Conservation (phyloP, 2,113 vertebrate species). For the Isurus oxyrinchus region DNA sequence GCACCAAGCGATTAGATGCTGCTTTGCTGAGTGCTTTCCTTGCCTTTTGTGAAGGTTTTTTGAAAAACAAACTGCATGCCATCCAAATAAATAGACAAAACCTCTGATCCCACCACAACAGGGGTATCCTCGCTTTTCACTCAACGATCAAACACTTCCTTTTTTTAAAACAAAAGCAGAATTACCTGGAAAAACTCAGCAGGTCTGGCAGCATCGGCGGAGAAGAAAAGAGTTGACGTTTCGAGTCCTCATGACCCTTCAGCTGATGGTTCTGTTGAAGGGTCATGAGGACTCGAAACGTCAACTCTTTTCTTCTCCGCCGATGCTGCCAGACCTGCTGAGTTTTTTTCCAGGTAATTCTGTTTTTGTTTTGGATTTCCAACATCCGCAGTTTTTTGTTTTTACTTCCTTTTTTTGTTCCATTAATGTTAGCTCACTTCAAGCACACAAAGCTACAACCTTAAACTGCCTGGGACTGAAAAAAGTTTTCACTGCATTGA, state of each 20-base stretch:
- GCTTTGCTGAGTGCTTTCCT: neutral
- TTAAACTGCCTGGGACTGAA: neutral
- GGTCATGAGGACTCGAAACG: too few relatives aligned
- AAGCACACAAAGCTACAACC: neutral
- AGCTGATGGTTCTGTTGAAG: too few relatives aligned
- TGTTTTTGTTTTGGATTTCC: too few relatives aligned
- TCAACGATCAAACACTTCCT: neutral
- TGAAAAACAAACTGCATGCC: neutral
- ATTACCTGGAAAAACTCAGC: too few relatives aligned
- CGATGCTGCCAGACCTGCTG: too few relatives aligned
- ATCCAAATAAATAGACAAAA: neutral
- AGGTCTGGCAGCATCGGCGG: too few relatives aligned
- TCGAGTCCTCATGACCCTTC: too few relatives aligned
- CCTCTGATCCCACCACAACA: neutral
- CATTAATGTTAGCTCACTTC: neutral
- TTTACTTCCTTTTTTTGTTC: neutral
- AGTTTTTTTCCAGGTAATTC: too few relatives aligned
- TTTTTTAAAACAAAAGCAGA: too few relatives aligned
- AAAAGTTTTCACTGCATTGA: neutral
- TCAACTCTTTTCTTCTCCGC: too few relatives aligned
- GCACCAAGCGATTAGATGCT: neutral
- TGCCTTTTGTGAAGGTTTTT: neutral
- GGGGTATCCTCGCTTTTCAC: neutral
- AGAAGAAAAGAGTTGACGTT: too few relatives aligned
- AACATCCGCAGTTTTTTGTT: too few relatives aligned